Evolutionary conservation across 2,797 vertebrate genomes (phyloP), one percentile per base, ranked within the genome.

Genomic region (Pagetopsis macropterus): DNA sequence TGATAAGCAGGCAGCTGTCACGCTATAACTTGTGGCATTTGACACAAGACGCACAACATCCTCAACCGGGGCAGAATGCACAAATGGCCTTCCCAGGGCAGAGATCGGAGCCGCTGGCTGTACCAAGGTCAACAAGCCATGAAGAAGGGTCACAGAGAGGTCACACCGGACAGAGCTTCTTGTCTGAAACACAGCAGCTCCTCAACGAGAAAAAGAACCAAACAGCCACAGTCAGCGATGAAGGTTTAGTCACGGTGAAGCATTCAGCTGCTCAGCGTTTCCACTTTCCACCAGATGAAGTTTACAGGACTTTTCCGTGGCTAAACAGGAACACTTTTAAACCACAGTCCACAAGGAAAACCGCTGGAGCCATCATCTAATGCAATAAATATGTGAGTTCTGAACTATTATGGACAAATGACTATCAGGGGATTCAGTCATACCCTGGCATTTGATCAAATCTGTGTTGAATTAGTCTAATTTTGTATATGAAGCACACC

Each of bases 181-280:
- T 79, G 51, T 87, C 61, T 14, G 9, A 46, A 67, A 74, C 75
- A 75, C 78, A 83, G 64, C 78, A 66, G 74, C 44, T 27, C 61
- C 31, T 70, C 61, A 58, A 7, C 64, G 54, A 73, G 54, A 7
- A 60, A n/a, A 65, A 61, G 31, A 57, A 64, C 23, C 27, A 66
- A 82, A 80, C 60, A 23, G 59, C 23, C 69, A 37, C 5, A 66
- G 76, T 86, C 82, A 82, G 77, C 21, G 2, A 64, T 63, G 50
- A 21, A 70, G 77, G 50, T 54, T 86, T 82, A 84, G 82, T 81
- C 82, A 78, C 63, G 64, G 70, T 78, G 59, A 3, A 11, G 40
- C 55, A 41, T 81, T 83, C 73, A 75, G 72, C 74, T 63, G 79
- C 75, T 80, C 70, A 46, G 19, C 40, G 40, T 82, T 88, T 85